Percentiles rank a stretch among this genome's conserved stretches.
Conservation (phyloP, 1,140 invertebrate genomes). For the Frieseomelitta varia region DNA sequence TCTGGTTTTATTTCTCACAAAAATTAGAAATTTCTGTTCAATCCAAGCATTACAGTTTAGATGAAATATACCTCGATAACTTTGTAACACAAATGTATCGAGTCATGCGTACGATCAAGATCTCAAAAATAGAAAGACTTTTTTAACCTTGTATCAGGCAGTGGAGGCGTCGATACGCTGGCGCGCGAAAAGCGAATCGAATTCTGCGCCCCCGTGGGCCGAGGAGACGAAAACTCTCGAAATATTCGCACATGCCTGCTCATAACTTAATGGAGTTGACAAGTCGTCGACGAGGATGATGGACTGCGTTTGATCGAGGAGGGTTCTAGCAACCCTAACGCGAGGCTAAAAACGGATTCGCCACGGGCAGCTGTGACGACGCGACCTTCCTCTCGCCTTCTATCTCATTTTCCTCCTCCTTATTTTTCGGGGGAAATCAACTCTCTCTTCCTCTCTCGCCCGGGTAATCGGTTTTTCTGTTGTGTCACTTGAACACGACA, state of each 20-base stretch:
- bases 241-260: conserved; percentile 47
- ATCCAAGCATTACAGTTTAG: too few species aligned
- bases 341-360: conserved; percentile 72
- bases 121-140: too few species aligned
- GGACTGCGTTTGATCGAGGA: conserved; percentile 61
- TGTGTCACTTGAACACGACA: conserved; percentile 23
- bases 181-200: conserved; percentile 19
- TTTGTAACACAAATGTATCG: too few species aligned
- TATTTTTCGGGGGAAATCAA: conserved; percentile 58
- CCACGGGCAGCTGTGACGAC: conserved; percentile 78
- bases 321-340: conserved; percentile 55
- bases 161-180: not conserved
- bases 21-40: too few species aligned
- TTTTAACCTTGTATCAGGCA: too few species aligned
- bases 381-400: conserved; percentile 50
- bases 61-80: too few species aligned
- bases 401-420: conserved; percentile 40
- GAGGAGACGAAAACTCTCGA: conserved; percentile 33
- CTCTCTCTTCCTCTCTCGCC: conserved; percentile 33
- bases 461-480: conserved; percentile 42
- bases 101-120: too few species aligned
- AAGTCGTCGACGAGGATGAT: conserved; percentile 64
- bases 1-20: too few species aligned
- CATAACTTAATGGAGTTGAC: conserved; percentile 65
- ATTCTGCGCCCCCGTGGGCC: conserved; percentile 7